These are phyloP conservation scores for Pristionchus entomophagus DNA, from an alignment of 2,888 invertebrate genomes.

Conservation along the genomic window DNA sequence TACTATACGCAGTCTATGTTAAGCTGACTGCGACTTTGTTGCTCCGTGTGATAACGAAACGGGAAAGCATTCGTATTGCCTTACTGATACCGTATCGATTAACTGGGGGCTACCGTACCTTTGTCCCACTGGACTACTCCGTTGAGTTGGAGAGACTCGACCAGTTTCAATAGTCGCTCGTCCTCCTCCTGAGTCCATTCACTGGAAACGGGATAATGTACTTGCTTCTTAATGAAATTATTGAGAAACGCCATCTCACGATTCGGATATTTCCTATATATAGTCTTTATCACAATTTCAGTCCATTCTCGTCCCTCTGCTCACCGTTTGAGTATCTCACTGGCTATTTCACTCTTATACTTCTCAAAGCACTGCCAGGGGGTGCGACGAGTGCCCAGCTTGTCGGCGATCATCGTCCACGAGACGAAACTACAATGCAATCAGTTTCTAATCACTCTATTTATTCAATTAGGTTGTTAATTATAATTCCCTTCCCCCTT, in stretches of 20 bases:
- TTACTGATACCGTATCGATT: no score
- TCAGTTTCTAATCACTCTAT: no score
- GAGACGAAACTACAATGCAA: constrained; percentile 52
- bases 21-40: no score
- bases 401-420: constrained; percentile 65
- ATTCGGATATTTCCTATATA: no score
- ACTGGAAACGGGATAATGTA: no score
- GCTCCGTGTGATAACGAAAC: no score
- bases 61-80: no score
- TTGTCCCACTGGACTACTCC: constrained; percentile 85
- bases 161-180: constrained; percentile 81
- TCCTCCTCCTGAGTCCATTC: constrained; percentile 85
- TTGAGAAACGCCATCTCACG: background rate
- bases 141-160: constrained; percentile 82
- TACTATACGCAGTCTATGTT: no score
- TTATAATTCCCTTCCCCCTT: no score
- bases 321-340: constrained; percentile 49
- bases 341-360: constrained; percentile 74
- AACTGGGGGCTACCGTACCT: constrained; percentile 65
- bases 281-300: background rate
- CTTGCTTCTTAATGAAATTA: background rate
- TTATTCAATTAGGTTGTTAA: no score
- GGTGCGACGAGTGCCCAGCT: constrained; percentile 75
- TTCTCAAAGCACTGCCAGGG: constrained; percentile 77
- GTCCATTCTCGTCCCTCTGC: background rate